These are phyloP conservation scores for Drosophila mayaguana DNA, from an alignment of 2,888 invertebrate species.

Conservation along the genomic window DNA sequence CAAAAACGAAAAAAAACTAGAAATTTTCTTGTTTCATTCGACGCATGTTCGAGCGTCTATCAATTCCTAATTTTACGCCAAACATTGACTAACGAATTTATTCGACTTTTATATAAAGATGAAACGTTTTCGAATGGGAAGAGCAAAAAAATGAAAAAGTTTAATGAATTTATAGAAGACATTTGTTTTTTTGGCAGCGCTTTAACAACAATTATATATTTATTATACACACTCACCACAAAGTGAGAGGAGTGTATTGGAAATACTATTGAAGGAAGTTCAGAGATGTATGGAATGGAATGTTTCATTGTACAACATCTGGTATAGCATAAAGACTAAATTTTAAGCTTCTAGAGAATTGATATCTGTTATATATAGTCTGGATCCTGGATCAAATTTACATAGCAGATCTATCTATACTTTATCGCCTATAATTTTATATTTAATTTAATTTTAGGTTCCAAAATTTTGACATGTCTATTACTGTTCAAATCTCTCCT, in stretches of 20 bases:
- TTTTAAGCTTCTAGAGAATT: no score
- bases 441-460: no score
- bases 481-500: no score
- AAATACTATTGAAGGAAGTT: neutral
- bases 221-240: neutral
- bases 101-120: slow-evolving; percentile 7
- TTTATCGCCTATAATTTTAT: no score
- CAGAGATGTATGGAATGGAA: neutral
- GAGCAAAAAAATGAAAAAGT: neutral
- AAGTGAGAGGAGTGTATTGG: neutral
- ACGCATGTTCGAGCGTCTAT: neutral
- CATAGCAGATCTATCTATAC: no score
- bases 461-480: no score
- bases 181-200: neutral
- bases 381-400: no score
- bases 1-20: neutral
- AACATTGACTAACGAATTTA: slow-evolving; percentile 8
- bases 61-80: slow-evolving; percentile 9
- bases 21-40: slow-evolving; percentile 3
- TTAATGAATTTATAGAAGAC: neutral
- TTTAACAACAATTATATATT: neutral
- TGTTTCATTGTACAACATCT: no score
- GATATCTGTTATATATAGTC: no score
- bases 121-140: neutral
- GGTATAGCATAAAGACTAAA: no score